Conservation (phyloP, 2,113 vertebrate genomes). For the Ptyas mucosa region DNA sequence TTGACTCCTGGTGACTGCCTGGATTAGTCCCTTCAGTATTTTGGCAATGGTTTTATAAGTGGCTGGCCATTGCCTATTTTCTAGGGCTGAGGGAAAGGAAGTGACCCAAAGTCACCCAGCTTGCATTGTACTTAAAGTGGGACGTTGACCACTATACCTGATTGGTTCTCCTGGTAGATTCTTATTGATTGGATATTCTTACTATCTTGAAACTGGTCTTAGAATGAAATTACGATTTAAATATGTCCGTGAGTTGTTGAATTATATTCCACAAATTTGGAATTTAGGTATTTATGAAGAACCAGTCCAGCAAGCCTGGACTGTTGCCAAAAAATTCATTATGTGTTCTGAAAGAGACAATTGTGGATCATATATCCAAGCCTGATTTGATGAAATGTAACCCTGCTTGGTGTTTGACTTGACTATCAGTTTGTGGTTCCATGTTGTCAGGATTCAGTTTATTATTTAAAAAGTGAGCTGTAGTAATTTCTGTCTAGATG, state of each 20-base stretch:
- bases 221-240: not conserved
- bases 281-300: not conserved
- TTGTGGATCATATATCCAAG: not conserved
- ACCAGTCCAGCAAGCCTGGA: not conserved
- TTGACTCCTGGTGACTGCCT: not conserved
- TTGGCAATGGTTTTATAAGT: not conserved
- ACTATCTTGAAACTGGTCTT: not conserved
- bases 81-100: not conserved
- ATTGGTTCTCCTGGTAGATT: not conserved
- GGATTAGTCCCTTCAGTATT: not conserved
- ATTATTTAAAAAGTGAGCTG: not conserved
- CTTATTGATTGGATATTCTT: not conserved
- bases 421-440: too few relatives aligned
- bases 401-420: too few relatives aligned
- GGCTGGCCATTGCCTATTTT: not conserved
- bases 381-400: not conserved
- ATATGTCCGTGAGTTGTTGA: not conserved
- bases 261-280: not conserved
- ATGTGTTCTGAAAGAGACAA: not conserved
- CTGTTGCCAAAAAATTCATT: not conserved
- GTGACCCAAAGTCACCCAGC: not conserved
- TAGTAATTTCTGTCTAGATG: not conserved
- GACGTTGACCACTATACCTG: not conserved
- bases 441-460: not conserved
- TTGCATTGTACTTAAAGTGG: not conserved